Conservation (phyloP, 2,113 vertebrate species). For the Pagrus major region DNA sequence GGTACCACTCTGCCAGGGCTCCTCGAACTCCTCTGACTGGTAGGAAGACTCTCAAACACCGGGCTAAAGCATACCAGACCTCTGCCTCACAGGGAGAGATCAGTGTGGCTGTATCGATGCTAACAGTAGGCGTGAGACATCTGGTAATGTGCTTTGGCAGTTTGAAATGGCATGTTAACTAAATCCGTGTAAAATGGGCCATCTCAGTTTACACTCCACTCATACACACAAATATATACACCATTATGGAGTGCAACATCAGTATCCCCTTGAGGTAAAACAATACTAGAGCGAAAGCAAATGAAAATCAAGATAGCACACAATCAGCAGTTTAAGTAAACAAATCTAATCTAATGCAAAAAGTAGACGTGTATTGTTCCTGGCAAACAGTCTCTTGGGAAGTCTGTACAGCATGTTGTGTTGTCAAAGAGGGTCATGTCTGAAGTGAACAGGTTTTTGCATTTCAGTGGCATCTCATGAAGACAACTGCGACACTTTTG, state of each 20-base stretch:
- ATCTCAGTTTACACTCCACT: conserved; percentile 69
- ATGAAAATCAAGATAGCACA: background rate
- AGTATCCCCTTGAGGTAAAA: conserved; percentile 40
- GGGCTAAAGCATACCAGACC: conserved; percentile 4
- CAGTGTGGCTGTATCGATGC: conserved; percentile 54
- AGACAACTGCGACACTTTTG: conserved; percentile 33
- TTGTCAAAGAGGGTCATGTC: background rate
- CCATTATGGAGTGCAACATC: conserved; percentile 41
- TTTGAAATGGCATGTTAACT: conserved; percentile 74
- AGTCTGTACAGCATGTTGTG: background rate
- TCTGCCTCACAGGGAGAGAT: conserved; percentile 34
- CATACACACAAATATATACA: conserved; percentile 48
- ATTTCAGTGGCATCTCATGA: conserved; percentile 23
- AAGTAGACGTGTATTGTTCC: conserved; percentile 8
- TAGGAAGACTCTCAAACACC: conserved; percentile 24
- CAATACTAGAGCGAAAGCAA: conserved; percentile 4
- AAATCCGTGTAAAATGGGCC: conserved; percentile 70
- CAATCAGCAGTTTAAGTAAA: conserved; percentile 16
- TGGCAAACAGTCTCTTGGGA: background rate
- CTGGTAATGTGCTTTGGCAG: conserved; percentile 72
- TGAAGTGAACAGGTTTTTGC: conserved; percentile 1
- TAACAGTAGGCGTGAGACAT: conserved; percentile 54
- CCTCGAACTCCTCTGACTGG: conserved; percentile 14
- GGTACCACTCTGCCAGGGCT: conserved; percentile 61
- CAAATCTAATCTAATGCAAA: conserved; percentile 4